phyloP scores from a whole-genome alignment of 2,113 vertebrate species.

The Protobothrops flavoviridis region DNA sequence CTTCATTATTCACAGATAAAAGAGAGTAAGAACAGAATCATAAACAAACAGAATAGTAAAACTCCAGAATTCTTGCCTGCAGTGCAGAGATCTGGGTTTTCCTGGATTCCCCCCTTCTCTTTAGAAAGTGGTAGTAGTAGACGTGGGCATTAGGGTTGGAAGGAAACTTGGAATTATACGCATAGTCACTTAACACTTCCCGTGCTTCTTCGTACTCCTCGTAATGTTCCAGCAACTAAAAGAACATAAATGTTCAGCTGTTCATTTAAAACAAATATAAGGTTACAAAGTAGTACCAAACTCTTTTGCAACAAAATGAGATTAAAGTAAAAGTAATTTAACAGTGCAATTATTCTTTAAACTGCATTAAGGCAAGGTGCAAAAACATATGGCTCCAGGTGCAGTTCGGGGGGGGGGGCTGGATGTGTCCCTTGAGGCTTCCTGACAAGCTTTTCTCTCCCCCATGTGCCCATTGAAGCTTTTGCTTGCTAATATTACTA shows the following conservation, averaged over 20 bases:
- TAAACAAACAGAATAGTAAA: not conserved
- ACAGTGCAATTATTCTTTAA: not conserved
- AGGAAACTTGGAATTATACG: conserved; percentile 82
- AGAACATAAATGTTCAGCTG: not conserved
- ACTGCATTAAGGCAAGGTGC: not conserved
- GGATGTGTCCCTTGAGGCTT: not conserved
- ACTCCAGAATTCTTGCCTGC: conserved; percentile 69
- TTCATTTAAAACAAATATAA: not conserved
- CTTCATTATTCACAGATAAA: not conserved
- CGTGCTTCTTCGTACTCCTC: conserved; percentile 72
- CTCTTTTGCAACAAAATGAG: not conserved
- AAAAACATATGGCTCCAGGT: not conserved
- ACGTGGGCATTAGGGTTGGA: conserved; percentile 90
- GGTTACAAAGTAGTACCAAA: not conserved
- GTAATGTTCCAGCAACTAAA: conserved; percentile 88
- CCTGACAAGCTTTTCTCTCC: not conserved
- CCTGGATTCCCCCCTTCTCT: conserved; percentile 69
- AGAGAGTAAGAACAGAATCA: not conserved
- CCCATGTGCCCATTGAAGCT: not conserved
- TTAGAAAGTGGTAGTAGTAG: conserved; percentile 84
- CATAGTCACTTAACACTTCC: conserved; percentile 81
- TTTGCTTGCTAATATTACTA: not conserved
- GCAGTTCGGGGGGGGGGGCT: not conserved
- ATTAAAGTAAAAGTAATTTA: not conserved
- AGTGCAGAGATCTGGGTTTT: conserved; percentile 74